Conservation (phyloP, 2,888 invertebrate genomes). For the Dasysyrphus tricinctus region DNA sequence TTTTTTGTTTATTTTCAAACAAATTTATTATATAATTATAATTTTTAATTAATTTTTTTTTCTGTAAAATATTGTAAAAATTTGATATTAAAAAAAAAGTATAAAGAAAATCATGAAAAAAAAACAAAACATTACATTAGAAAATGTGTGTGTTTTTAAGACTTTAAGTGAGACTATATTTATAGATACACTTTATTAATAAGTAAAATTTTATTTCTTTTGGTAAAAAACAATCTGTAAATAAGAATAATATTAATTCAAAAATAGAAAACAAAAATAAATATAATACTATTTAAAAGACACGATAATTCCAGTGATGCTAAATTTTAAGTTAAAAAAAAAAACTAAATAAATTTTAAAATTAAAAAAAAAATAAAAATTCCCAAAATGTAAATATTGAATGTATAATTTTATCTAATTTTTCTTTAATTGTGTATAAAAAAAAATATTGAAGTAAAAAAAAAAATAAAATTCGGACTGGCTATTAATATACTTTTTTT, state of each 20-base stretch:
- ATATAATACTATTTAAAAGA: slow-evolving; percentile 67
- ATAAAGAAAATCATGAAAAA: slow-evolving; percentile 29
- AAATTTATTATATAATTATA: slow-evolving; percentile 58
- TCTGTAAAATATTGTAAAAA: slow-evolving; percentile 71
- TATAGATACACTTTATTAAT: slow-evolving; percentile 61
- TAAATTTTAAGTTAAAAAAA: slow-evolving; percentile 76
- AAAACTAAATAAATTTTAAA: slow-evolving; percentile 30
- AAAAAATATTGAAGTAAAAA: slow-evolving; percentile 43
- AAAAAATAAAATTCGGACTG: slow-evolving; percentile 53
- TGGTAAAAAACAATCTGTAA: slow-evolving; percentile 49
- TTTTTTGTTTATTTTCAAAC: slow-evolving; percentile 75
- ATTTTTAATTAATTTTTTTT: slow-evolving; percentile 37
- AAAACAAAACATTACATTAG: slow-evolving; percentile 46
- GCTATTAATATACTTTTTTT: slow-evolving; percentile 29
- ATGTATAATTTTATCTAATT: slow-evolving; percentile 51
- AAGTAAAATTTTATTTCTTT: slow-evolving; percentile 55
- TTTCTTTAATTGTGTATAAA: slow-evolving; percentile 38
- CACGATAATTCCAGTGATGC: slow-evolving; percentile 77
- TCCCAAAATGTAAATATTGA: slow-evolving; percentile 65
- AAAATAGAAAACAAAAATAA: slow-evolving; percentile 18
- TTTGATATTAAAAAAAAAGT: slow-evolving; percentile 50
- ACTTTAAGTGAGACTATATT: slow-evolving; percentile 67
- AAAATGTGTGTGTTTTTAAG: slow-evolving; percentile 46
- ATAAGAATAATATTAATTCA: slow-evolving; percentile 46
- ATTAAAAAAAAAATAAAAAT: slow-evolving; percentile 11